Conservation (phyloP, 2,113 vertebrate genomes). For the Physeter macrocephalus region DNA sequence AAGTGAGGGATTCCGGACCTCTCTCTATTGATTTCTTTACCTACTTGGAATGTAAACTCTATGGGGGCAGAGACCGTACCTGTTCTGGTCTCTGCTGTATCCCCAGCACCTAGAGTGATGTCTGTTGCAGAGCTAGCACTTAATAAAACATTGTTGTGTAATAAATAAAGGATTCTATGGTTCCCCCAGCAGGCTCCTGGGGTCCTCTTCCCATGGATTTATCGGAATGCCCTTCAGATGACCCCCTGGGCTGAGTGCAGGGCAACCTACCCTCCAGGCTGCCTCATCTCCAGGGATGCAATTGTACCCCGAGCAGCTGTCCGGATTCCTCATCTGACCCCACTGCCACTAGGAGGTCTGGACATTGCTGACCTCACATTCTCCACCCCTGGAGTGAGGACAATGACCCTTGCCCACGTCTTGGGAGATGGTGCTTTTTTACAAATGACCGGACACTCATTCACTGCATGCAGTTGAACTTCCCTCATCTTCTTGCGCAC, state of each 20-base stretch:
- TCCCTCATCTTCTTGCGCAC: not conserved
- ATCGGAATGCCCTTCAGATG: not conserved
- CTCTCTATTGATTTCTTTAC: not conserved
- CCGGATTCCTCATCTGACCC: not conserved
- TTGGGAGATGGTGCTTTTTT: not conserved
- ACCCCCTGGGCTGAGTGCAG: not conserved
- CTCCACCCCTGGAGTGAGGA: not conserved
- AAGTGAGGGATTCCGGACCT: accelerated
- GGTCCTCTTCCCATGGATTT: not conserved
- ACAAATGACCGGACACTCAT: no score
- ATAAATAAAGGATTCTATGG: not conserved
- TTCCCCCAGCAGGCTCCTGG: not conserved
- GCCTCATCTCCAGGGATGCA: not conserved
- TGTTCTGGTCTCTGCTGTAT: not conserved
- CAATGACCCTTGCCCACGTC: not conserved
- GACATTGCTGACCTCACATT: not conserved
- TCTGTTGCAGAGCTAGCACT: accelerated
- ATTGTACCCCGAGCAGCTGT: not conserved
- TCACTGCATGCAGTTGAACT: not conserved
- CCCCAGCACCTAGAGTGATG: not conserved
- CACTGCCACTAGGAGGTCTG: not conserved
- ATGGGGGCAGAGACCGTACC: accelerated
- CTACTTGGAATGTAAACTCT: accelerated
- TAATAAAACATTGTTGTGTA: not conserved
- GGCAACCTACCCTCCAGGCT: not conserved